Evolutionary conservation across 2,113 vertebrate species (phyloP).

Genomic region (Chionodraco myersi): DNA sequence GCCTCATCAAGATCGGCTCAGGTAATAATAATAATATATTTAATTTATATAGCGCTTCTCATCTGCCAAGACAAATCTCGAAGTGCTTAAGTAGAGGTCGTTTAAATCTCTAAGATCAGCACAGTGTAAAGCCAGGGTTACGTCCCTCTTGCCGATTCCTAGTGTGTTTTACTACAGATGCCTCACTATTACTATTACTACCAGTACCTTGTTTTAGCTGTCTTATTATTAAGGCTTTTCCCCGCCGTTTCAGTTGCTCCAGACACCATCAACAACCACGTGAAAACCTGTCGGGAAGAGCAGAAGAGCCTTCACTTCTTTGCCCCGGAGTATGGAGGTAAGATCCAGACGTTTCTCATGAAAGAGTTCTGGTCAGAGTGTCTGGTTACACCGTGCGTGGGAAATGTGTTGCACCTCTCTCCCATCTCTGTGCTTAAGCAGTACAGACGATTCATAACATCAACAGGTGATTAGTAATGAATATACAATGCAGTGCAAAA

Average conservation of each 20-base stretch:
- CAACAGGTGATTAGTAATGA: no score
- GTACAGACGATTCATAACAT: no score
- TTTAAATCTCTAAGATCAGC: background rate
- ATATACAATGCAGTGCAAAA: no score
- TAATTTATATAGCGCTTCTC: no score
- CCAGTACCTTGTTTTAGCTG: background rate
- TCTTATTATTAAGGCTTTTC: background rate
- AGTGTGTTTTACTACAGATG: background rate
- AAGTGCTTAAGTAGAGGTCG: constrained; percentile 55
- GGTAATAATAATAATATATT: constrained; percentile 65
- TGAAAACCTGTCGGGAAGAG: constrained; percentile 98
- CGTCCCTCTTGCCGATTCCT: background rate
- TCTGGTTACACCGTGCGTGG: background rate
- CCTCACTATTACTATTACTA: background rate
- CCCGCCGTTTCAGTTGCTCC: constrained; percentile 88
- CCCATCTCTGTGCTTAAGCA: no score
- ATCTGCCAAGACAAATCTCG: no score
- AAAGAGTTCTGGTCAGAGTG: background rate
- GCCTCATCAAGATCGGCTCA: constrained; percentile 99
- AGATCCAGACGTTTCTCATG: background rate
- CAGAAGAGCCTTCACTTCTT: constrained; percentile 99
- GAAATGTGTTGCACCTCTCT: no score
- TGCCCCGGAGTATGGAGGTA: constrained; percentile 98
- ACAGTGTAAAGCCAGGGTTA: no score
- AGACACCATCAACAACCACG: constrained; percentile 98